phyloP scores from a whole-genome alignment of 2,113 vertebrate species.

The Pedionomus torquatus region DNA sequence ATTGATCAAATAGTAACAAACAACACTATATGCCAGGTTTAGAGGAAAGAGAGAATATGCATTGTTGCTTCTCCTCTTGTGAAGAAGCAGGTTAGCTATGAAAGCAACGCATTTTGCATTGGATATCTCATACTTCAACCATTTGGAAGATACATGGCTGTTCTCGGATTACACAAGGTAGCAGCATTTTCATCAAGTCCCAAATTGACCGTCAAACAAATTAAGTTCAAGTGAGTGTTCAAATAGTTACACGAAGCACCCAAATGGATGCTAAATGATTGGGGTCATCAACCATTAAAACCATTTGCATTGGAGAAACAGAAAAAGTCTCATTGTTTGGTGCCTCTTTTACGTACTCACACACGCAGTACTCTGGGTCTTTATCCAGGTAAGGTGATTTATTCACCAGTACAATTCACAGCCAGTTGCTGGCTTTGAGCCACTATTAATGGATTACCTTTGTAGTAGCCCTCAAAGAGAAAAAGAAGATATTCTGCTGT shows the following conservation, averaged over 20 bases:
- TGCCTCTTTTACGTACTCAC: background rate
- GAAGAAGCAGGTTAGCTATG: background rate
- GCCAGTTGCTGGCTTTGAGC: background rate
- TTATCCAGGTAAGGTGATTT: background rate
- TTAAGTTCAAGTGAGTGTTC: background rate
- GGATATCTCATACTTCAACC: background rate
- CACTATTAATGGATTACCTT: slow-evolving; percentile 26
- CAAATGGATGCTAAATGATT: background rate
- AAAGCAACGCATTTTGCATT: background rate
- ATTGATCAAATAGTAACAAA: background rate
- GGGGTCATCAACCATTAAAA: background rate
- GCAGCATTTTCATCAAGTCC: background rate
- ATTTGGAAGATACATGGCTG: background rate
- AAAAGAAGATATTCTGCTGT: background rate
- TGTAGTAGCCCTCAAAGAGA: slow-evolving; percentile 4
- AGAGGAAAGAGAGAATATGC: background rate
- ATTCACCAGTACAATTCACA: slow-evolving; percentile 1
- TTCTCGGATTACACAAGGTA: background rate
- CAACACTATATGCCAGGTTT: background rate
- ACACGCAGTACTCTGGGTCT: background rate
- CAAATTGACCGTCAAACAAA: background rate
- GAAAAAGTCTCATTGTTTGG: background rate
- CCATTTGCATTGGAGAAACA: background rate
- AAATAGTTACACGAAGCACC: background rate
- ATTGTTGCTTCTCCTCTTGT: background rate